These are phyloP conservation scores for Thereva unica DNA, from an alignment of 2,888 invertebrate species.

Conservation along the genomic window DNA sequence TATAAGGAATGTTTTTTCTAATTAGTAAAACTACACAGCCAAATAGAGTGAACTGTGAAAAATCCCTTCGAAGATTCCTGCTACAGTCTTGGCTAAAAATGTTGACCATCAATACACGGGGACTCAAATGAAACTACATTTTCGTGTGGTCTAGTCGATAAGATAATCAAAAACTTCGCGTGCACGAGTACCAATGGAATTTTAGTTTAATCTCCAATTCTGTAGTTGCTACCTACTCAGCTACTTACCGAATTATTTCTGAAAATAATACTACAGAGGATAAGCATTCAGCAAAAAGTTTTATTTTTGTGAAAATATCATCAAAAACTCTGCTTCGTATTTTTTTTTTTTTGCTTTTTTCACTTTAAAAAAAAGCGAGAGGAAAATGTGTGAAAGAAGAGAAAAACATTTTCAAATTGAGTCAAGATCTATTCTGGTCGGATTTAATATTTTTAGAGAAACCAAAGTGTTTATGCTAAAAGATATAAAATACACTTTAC, in stretches of 20 bases:
- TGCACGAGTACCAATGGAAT: not conserved
- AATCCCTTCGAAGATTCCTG: too few relatives aligned
- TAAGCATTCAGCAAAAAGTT: slow-evolving; percentile 7
- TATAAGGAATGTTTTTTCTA: too few relatives aligned
- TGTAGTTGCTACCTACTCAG: not conserved
- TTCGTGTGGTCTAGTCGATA: too few relatives aligned
- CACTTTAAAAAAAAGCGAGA: slow-evolving; percentile 5
- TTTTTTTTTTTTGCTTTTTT: too few relatives aligned
- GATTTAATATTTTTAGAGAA: slow-evolving; percentile 29
- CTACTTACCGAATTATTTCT: slow-evolving; percentile 23
- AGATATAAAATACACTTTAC: slow-evolving; percentile 9
- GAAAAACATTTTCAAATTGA: slow-evolving; percentile 25
- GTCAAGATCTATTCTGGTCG: slow-evolving; percentile 31
- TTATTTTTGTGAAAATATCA: slow-evolving; percentile 14
- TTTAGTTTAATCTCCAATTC: slow-evolving; percentile 9
- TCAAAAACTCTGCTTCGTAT: too few relatives aligned
- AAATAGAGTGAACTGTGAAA: too few relatives aligned
- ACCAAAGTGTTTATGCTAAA: not conserved
- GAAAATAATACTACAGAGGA: slow-evolving; percentile 21
- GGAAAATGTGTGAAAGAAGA: slow-evolving; percentile 16
- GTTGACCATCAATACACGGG: too few relatives aligned
- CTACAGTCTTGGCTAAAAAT: too few relatives aligned
- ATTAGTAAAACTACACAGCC: too few relatives aligned
- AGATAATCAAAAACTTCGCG: too few relatives aligned
- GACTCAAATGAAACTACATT: too few relatives aligned